A percentile compares a stretch with the other conserved stretches of the same genome.
Conservation (phyloP, 2,113 vertebrate genomes). For the Polyodon spathula region DNA sequence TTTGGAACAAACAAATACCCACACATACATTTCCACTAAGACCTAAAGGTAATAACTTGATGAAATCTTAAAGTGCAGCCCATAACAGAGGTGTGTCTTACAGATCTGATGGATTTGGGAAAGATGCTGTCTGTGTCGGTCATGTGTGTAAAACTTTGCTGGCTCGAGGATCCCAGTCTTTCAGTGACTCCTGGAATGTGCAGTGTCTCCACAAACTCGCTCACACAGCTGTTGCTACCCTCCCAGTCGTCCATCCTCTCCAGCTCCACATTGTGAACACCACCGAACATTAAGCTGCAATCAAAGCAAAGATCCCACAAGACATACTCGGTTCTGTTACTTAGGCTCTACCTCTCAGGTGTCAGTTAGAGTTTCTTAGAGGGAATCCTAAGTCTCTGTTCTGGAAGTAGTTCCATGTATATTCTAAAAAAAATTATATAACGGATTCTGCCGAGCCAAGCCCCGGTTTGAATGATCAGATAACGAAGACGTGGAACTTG, state of each 20-base stretch:
- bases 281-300: slow-evolving; percentile 15
- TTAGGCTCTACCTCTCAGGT: too few species aligned
- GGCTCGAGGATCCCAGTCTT: slow-evolving; percentile 6
- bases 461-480: too few species aligned
- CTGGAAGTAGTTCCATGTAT: too few species aligned
- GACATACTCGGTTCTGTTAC: neutral
- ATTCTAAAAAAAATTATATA: too few species aligned
- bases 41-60: too few species aligned
- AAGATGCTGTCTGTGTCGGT: slow-evolving; percentile 23
- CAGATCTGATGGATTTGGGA: slow-evolving; percentile 20
- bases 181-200: slow-evolving; percentile 12
- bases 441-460: too few species aligned
- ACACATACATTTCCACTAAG: too few species aligned
- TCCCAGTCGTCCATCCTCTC: slow-evolving; percentile 9
- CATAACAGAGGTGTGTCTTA: slow-evolving; percentile 8
- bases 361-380: too few species aligned
- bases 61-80: too few species aligned
- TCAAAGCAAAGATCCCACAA: neutral
- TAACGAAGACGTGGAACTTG: too few species aligned
- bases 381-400: too few species aligned
- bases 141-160: slow-evolving; percentile 15
- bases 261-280: slow-evolving; percentile 9
- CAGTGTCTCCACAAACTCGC: slow-evolving; percentile 3
- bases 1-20: too few species aligned
- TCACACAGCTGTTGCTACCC: slow-evolving; percentile 10